Percentiles rank a stretch among this genome's conserved stretches.
Evolutionary conservation across 92 coral and sea anemone species (phyloP).

Genomic region (Porites lobata): DNA sequence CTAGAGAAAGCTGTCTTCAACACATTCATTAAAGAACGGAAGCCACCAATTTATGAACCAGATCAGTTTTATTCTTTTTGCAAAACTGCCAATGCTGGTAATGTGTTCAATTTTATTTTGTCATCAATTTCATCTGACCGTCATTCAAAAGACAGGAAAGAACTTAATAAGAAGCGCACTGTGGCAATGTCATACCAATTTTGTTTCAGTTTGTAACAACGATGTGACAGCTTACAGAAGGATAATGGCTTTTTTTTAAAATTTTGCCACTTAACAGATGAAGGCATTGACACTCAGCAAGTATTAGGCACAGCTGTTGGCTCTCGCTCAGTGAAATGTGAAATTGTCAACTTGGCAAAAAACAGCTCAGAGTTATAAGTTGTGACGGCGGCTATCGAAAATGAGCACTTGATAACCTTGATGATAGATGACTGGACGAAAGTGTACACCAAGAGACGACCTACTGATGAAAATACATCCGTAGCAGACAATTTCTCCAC

Average conservation of each 20-base stretch:
- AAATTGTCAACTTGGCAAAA: background rate
- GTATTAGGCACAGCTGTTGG: background rate
- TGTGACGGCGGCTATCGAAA: constrained; percentile 6
- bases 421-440: constrained; percentile 73
- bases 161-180: background rate
- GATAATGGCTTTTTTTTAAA: background rate
- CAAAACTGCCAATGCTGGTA: background rate
- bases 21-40: background rate
- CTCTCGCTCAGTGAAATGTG: background rate
- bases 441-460: constrained; percentile 60
- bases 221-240: background rate
- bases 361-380: background rate
- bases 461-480: constrained; percentile 35
- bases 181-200: background rate
- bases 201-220: constrained; percentile 4
- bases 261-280: constrained; percentile 37
- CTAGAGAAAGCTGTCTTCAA: background rate
- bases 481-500: constrained; percentile 60
- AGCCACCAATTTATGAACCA: background rate
- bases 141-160: background rate
- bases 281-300: background rate
- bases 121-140: background rate
- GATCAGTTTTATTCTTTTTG: background rate
- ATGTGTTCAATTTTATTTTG: constrained; percentile 7
- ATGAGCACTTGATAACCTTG: constrained; percentile 36